Evolutionary conservation across 2,113 vertebrate genomes (phyloP), one percentile per base, ranked within the genome.

Genomic region (Eulacestoma nigropectus): DNA sequence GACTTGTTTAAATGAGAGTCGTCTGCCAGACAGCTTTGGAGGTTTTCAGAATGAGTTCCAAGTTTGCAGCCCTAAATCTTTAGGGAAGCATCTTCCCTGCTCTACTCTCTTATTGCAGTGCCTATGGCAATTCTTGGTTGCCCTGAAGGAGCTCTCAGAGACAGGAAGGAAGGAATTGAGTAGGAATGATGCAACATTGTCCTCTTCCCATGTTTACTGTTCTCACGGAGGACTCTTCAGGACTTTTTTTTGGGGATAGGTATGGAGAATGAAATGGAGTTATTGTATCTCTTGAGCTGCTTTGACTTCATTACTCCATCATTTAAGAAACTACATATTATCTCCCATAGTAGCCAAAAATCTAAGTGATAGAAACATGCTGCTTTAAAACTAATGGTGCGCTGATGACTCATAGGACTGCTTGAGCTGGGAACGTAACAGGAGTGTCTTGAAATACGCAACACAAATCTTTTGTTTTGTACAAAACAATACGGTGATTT

Each of bases 381-480:
- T 94, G 90, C 72, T 95, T 96, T 95, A 87, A 96, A 98, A 96
- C 86, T 94, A 93, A 90, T 64, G 63, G 49, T 94, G 89, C 62
- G 78, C 77, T 96, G 74, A 67, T 76, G 70, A 86, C 29, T 90
- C 49, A 37, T 32, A 33, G 20, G 53, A 59, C 70, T 72, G 22
- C 57, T 91, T 85, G 67, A 94, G 60, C 33, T 56, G 73, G 41
- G 42, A 89, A 75, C 73, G 73, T 72, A 92, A 60, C 44, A 85
- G 32, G 55, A 80, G n/a, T 85, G 62, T 78, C 75, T 77, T 93
- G 96, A 96, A 69, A 93, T 89, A 82, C 26, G 27, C 75, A 93
- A 33, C 26, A 35, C 42, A 86, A 83, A 90, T 74, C 33, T 92
- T 84, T 91, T 81, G n/a, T 52, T 85, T 68, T 49, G 14, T 79